phyloP scores from a whole-genome alignment of 2,113 vertebrate genomes.

The Grammomys surdaster region DNA sequence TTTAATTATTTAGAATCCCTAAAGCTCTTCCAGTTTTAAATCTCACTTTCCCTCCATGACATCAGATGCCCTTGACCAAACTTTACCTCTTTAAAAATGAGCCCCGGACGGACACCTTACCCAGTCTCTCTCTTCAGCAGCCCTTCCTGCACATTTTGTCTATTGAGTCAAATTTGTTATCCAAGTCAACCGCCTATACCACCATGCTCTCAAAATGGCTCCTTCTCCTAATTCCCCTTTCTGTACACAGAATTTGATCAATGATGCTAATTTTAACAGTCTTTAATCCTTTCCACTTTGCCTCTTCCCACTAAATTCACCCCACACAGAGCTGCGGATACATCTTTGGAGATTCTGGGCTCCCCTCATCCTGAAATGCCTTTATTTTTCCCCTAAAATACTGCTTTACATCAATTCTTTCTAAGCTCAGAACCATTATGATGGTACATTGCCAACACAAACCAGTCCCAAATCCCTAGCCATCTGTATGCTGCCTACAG shows the following conservation, averaged over 20 bases:
- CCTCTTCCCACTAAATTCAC: neutral
- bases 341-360: neutral
- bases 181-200: neutral
- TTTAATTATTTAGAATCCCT: neutral
- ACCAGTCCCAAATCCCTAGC: neutral
- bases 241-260: neutral
- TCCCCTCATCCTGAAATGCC: neutral
- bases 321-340: neutral
- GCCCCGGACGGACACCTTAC: neutral
- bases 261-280: neutral
- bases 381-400: neutral
- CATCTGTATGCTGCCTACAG: neutral
- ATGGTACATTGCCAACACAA: neutral
- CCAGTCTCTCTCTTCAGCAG: neutral
- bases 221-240: conserved; percentile 36
- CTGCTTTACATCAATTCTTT: conserved; percentile 25
- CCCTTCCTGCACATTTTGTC: neutral
- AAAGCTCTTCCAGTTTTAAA: neutral
- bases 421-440: neutral
- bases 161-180: neutral
- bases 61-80: neutral
- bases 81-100: neutral
- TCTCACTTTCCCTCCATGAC: neutral
- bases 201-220: neutral
- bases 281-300: neutral